These are phyloP conservation scores for Catamblyrhynchus diadema DNA, from an alignment of 2,797 vertebrate genomes.

Conservation along the genomic window DNA sequence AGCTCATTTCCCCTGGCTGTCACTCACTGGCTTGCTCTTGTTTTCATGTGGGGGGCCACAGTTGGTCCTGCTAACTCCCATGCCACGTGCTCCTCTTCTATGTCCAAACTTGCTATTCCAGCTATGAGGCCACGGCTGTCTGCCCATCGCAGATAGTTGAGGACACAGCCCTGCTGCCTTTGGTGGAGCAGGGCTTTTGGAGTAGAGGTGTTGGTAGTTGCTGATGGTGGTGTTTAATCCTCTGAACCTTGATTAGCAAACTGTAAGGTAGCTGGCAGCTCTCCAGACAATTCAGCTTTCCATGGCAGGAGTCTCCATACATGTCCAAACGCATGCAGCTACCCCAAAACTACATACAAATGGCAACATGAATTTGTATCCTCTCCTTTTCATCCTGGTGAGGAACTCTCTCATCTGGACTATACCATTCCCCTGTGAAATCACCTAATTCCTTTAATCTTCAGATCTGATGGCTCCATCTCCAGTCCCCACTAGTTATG, in stretches of 20 bases:
- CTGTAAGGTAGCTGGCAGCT: neutral
- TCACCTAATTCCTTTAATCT: rapidly evolving
- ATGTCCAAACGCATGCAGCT: neutral
- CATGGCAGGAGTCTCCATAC: neutral
- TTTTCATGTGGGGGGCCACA: neutral
- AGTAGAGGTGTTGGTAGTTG: neutral
- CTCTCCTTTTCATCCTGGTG: neutral
- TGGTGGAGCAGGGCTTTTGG: neutral
- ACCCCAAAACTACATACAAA: neutral
- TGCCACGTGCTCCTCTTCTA: neutral
- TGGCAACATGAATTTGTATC: neutral
- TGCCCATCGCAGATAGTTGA: neutral
- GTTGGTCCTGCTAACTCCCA: neutral
- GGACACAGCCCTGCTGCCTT: neutral
- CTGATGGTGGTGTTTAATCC: neutral
- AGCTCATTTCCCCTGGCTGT: neutral
- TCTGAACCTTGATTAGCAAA: neutral
- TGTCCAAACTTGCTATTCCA: neutral
- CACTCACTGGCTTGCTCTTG: neutral
- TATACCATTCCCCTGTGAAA: neutral
- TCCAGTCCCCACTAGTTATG: rapidly evolving
- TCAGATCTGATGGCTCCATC: neutral
- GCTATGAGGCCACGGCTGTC: neutral
- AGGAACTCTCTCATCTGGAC: neutral
- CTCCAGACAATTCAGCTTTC: neutral